Percentiles rank a stretch among this genome's conserved stretches.
Conservation (phyloP, 2,797 vertebrate species). For the Betta splendens region DNA sequence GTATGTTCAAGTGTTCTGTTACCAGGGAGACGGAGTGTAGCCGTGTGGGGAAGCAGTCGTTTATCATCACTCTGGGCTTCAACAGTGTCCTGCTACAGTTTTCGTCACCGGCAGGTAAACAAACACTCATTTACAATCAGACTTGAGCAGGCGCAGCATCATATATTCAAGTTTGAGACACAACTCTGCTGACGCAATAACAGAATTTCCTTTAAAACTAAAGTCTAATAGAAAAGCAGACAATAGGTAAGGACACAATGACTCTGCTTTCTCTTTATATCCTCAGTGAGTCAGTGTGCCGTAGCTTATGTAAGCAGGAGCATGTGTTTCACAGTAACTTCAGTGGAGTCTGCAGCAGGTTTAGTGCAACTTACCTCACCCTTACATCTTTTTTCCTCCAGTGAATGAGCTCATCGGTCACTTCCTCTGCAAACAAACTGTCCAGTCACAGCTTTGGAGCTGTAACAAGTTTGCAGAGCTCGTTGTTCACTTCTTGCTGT, state of each 20-base stretch:
- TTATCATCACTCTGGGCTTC: conserved; percentile 95
- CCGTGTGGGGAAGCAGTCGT: conserved; percentile 96
- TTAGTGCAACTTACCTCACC: neutral
- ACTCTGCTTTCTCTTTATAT: neutral
- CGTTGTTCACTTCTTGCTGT: neutral
- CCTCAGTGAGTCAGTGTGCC: neutral
- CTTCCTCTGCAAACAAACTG: neutral
- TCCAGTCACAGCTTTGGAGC: neutral
- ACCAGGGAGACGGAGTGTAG: conserved; percentile 93
- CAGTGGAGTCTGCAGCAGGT: neutral
- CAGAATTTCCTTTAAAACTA: neutral
- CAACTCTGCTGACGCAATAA: neutral
- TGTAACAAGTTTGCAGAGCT: neutral
- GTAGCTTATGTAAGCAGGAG: conserved; percentile 19
- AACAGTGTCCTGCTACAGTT: conserved; percentile 97
- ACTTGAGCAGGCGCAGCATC: neutral
- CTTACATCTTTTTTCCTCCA: neutral
- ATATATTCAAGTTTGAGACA: too few relatives aligned
- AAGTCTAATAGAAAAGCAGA: neutral
- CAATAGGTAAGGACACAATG: too few relatives aligned
- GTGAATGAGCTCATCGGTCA: neutral
- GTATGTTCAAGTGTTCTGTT: conserved; percentile 94
- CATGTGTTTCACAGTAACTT: conserved; percentile 9
- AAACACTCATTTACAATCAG: neutral
- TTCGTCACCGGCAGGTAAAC: conserved; percentile 88